Base-by-base conservation (phyloP, 2,797 vertebrate genomes). In the Tapera naevia region DNA sequence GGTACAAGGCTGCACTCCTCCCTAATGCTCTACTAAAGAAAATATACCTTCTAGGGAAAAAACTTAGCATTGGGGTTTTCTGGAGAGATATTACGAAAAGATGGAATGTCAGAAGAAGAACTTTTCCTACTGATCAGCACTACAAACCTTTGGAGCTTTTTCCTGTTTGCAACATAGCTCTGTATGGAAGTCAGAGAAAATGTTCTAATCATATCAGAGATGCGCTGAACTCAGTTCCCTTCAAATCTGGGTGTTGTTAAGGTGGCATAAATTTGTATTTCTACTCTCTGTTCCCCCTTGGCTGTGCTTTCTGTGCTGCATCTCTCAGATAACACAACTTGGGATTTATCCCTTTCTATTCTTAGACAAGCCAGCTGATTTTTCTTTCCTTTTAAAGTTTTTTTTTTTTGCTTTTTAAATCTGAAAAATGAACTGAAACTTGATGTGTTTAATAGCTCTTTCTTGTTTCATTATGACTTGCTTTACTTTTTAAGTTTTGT, bases 221-320 rank as follows among this genome's bases (percentile, higher is more conserved):
- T 0, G 1, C 35, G 27, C 82, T 83, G 62, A 69, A 51, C 46
- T 79, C 62, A 15, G 66, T 88, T 46, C 17, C 11, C 51, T 86
- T 85, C 80, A 91, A 88, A 94, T 94, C 75, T 61, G 51, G 25
- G 75, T 13, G 25, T 66, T 93, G 54, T 67, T 86, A 89, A 89
- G 66, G 85, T 95, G 76, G 61, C 1, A 1, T 80, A 80, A 91
- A 65, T 74, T 93, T 60, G n/a, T 91, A 64, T 60, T 78, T 81
- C 78, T 91, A 41, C 65, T 51, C 72, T 94, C 54, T 1, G 0
- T 60, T 89, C 78, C 83, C 43, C 72, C 76, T 94, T 96, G 93
- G 88, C 91, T 94, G 95, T 94, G 94, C 93, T 95, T 92, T 89
- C 61, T 92, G 88, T 95, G 87, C 94, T 92, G 62, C 82, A 62